Base-by-base conservation (phyloP, 2,113 vertebrate genomes). In the Carollia perspicillata region DNA sequence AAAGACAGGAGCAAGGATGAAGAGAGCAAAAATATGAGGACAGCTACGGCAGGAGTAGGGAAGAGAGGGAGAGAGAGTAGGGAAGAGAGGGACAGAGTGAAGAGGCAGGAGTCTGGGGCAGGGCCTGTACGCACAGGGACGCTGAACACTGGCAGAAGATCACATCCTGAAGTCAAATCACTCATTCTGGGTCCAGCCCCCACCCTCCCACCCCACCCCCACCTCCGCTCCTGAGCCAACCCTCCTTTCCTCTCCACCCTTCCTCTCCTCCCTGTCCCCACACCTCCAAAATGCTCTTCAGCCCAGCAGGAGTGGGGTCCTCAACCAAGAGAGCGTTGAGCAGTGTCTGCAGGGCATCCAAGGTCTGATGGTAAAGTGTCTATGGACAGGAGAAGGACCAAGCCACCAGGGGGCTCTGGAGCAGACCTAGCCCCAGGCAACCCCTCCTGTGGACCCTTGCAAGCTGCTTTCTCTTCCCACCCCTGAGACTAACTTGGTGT, bases 201-300 rank as follows among this genome's bases (percentile, higher is more conserved):
- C 51, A 23, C 12, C 17, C 44, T 33, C 60, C 28, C 60, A 58
- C 26, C 58, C 26, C 22, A 60, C 55, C 22, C 22, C 55, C 55
- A 58, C 55, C 8, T 30, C 30, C 12, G 20, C 14, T 63, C 33
- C 26, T 11, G 22, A 35, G 51, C 53, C 42, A 12, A 0, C 13
- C 42, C 75, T n/a, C 53, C 47, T 17, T 30, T 30, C 18, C 10
- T 40, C 58, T 79, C 85, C 35, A 17, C 44, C 47, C 81, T 51
- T 33, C 11, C 1, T 14, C 6, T 4, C 28, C 17, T 23, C 53
- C 60, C 30, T 40, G 77, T 5, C 66, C 33, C 65, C 42, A 42
- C 16, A 98, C 97, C 88, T 98, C 97, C 94, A 98, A 84, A 83
- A 98, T 89, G 63, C 74, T 94, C 79, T 60, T 96, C 92, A 98